Evolutionary conservation across 35 echinoderm and acorn worm species (phyloP).

Genomic region (Heliocidaris erythrogramma): DNA sequence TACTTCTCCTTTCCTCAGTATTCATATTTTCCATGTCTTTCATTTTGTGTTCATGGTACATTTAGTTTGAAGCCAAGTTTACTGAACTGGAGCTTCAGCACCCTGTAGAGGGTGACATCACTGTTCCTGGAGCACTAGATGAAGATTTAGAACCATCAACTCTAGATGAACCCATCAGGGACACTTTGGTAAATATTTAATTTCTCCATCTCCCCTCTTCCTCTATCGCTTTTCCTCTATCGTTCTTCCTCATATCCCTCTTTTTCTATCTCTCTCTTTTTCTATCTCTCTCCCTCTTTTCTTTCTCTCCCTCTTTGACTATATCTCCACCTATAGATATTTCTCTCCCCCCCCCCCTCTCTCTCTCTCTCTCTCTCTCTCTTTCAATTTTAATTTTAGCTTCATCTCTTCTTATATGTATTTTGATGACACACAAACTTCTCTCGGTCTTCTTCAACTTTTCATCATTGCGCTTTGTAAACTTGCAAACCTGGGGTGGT

Average conservation of each 20-base stretch:
- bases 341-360: no score
- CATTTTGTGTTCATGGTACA: background rate
- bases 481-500: no score
- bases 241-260: background rate
- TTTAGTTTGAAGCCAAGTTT: conserved; percentile 81
- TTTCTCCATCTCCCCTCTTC: background rate
- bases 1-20: no score
- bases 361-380: no score
- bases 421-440: no score
- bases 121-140: conserved; percentile 90
- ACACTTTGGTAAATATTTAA: conserved; percentile 72
- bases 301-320: background rate
- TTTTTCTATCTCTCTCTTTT: background rate
- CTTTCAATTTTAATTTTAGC: no score
- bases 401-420: no score
- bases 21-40: no score
- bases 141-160: conserved; percentile 88
- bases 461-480: no score
- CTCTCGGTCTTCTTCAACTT: no score
- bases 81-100: conserved; percentile 88
- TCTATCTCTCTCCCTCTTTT: background rate
- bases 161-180: conserved; percentile 88
- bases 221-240: background rate
- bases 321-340: no score
- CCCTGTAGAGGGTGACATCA: conserved; percentile 97